A percentile compares a stretch with the other conserved stretches of the same genome.
phyloP scores from a whole-genome alignment of 2,797 vertebrate species.

The Odontamblyopus lacepedii region DNA sequence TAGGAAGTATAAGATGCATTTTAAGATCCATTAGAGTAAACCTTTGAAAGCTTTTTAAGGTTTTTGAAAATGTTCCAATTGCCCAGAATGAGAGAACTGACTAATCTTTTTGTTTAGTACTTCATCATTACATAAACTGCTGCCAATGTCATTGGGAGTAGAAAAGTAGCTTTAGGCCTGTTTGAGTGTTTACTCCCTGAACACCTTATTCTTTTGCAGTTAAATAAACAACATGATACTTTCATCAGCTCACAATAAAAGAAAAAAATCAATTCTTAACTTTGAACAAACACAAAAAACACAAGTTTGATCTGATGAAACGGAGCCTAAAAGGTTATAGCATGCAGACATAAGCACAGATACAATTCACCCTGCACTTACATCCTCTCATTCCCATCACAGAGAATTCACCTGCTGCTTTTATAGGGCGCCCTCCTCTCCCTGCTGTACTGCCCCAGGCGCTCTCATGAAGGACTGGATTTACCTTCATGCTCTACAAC shows the following conservation, averaged over 20 bases:
- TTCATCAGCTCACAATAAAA: conserved; percentile 35
- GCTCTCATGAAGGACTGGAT: conserved; percentile 40
- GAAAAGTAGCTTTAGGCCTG: neutral
- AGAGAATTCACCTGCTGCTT: conserved; percentile 65
- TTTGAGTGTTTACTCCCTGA: conserved; percentile 2
- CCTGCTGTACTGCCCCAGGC: conserved; percentile 35
- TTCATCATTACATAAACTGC: conserved; percentile 7
- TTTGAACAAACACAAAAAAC: conserved; percentile 28
- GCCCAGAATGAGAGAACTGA: neutral
- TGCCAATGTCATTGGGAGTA: conserved; percentile 9
- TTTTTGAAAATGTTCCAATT: conserved; percentile 3
- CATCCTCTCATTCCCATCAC: conserved; percentile 37
- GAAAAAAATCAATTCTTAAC: conserved; percentile 34
- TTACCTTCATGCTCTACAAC: conserved; percentile 11
- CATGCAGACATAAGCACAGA: conserved; percentile 12
- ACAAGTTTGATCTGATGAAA: conserved; percentile 57
- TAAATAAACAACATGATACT: conserved; percentile 22
- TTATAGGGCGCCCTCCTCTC: conserved; percentile 27
- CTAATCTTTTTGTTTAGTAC: conserved; percentile 7
- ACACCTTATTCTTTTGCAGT: conserved; percentile 6
- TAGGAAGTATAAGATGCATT: neutral
- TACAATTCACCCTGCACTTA: conserved; percentile 47
- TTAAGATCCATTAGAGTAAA: neutral
- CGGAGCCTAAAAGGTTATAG: conserved; percentile 40
- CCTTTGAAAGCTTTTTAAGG: no score